Conservation (phyloP, 2,113 vertebrate species). For the Cranoglanis bouderius region DNA sequence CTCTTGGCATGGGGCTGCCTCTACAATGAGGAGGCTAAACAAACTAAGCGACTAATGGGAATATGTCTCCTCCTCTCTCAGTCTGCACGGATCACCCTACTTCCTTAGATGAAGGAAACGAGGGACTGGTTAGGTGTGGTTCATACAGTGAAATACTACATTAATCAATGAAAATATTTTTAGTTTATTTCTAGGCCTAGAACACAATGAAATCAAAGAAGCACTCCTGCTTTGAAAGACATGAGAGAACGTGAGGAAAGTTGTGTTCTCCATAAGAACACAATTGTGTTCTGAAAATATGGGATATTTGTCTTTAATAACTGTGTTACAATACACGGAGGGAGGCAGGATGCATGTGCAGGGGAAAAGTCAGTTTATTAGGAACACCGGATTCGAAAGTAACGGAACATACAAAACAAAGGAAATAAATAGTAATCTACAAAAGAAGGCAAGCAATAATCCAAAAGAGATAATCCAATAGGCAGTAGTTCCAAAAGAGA, state of each 20-base stretch:
- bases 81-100: slow-evolving; percentile 5
- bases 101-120: slow-evolving; percentile 43
- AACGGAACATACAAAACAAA: too few relatives aligned
- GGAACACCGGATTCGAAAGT: too few relatives aligned
- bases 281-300: slow-evolving; percentile 26
- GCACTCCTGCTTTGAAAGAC: slow-evolving; percentile 28
- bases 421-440: too few relatives aligned
- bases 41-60: slow-evolving; percentile 21
- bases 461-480: too few relatives aligned
- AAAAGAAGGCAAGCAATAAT: too few relatives aligned
- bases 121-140: slow-evolving; percentile 29
- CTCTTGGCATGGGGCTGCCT: background rate
- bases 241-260: background rate
- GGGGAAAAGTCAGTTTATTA: too few relatives aligned
- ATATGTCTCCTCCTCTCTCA: slow-evolving; percentile 17
- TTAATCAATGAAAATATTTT: slow-evolving; percentile 28
- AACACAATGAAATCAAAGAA: slow-evolving; percentile 47
- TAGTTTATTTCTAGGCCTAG: slow-evolving; percentile 21
- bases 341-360: too few relatives aligned
- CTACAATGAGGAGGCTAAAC: slow-evolving; percentile 26
- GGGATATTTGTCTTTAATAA: slow-evolving; percentile 50
- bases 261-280: background rate
- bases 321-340: too few relatives aligned
- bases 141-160: slow-evolving; percentile 26
- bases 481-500: too few relatives aligned